These are phyloP conservation scores for Oreotrochilus melanogaster DNA, from an alignment of 2,113 vertebrate species.

Conservation along the genomic window DNA sequence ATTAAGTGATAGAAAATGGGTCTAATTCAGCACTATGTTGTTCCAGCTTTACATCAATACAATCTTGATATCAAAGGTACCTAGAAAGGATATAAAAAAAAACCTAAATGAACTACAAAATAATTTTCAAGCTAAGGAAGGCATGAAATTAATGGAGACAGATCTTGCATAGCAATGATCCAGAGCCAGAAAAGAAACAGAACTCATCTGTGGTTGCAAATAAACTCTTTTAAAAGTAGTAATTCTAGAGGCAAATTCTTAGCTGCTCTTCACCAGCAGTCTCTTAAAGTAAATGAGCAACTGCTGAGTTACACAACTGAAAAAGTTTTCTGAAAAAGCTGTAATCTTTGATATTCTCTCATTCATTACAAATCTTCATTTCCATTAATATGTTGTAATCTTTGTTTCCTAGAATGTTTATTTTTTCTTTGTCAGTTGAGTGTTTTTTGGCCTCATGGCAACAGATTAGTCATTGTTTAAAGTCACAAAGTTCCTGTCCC, in stretches of 20 bases:
- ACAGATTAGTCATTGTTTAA: conserved; percentile 9
- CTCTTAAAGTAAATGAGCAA: background rate
- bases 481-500: background rate
- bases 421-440: background rate
- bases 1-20: conserved; percentile 72
- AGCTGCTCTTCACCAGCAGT: background rate
- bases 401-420: conserved; percentile 12
- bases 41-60: background rate
- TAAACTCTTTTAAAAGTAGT: background rate
- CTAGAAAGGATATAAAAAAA: background rate
- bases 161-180: conserved; percentile 76
- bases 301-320: background rate
- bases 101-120: background rate
- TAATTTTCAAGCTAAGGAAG: conserved; percentile 74
- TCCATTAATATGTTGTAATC: background rate
- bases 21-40: background rate
- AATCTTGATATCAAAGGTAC: background rate
- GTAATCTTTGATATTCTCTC: background rate
- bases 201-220: background rate
- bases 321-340: background rate
- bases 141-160: conserved; percentile 75
- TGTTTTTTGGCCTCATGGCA: background rate
- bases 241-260: background rate
- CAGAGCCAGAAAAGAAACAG: conserved; percentile 55
- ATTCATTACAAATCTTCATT: background rate